A percentile compares a stretch with the other conserved stretches of the same genome.
These are phyloP conservation scores for Eumacrocentrus americanus DNA, from an alignment of 2,888 invertebrate genomes.

Conservation along the genomic window DNA sequence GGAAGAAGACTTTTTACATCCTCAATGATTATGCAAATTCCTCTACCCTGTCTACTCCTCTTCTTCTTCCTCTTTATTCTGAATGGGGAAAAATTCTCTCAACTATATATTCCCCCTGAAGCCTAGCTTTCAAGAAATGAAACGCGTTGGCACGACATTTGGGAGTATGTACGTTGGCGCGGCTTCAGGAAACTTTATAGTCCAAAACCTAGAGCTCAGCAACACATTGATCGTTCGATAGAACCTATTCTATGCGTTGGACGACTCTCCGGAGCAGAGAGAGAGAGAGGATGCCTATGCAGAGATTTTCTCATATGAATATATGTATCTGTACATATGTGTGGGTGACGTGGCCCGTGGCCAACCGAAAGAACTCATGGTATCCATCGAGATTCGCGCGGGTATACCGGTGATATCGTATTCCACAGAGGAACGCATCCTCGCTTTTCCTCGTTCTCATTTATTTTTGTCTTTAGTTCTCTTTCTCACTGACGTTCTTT, in stretches of 20 bases:
- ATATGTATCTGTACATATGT: neutral
- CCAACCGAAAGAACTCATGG: slow-evolving; percentile 38
- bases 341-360: slow-evolving; percentile 47
- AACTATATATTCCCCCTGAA: no score
- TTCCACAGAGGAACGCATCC: slow-evolving; percentile 12
- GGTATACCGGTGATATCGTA: slow-evolving; percentile 18
- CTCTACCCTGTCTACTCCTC: no score
- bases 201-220: no score
- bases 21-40: no score
- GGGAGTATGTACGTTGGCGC: no score
- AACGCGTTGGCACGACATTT: no score
- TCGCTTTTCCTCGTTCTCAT: slow-evolving; percentile 11
- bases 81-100: no score
- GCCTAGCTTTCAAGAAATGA: no score
- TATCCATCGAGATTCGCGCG: slow-evolving; percentile 19
- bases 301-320: slow-evolving; percentile 39
- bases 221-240: slow-evolving; percentile 23
- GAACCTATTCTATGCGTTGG: slow-evolving; percentile 16
- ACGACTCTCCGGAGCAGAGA: slow-evolving; percentile 3
- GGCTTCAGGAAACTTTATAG: no score
- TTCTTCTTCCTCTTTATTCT: no score
- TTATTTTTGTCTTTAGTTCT: neutral
- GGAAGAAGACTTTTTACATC: no score
- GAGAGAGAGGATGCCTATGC: slow-evolving; percentile 43
- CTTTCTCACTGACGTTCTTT: slow-evolving; percentile 15